Base-by-base conservation (phyloP, 2,888 invertebrate species). In the Orchestes rusci region DNA sequence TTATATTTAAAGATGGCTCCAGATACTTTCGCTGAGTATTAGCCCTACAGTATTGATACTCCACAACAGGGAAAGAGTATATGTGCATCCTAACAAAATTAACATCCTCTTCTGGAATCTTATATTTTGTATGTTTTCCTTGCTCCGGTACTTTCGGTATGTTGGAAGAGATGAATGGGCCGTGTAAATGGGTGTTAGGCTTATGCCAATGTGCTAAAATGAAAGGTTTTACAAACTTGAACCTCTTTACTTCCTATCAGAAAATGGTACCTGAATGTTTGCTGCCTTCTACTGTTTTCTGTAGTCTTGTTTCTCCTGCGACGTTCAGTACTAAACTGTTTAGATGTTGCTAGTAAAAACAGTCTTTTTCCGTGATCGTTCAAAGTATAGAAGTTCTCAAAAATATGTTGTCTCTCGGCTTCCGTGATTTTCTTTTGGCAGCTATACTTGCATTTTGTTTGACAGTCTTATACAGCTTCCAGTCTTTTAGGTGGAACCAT, bases 181-280 rank as follows among this genome's bases (percentile, higher is more conserved):
- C 12, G 40, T 48, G 30, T 44, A 48, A 10, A 44, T 30, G 30
- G 48, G 45, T 16, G 45, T 45, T 38, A 45, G 42, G 37, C 49
- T 49, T 16, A 49, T 45, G 23, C 35, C 39, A 48, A 31, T 16
- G 44, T 45, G 37, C 39, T 42, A 35, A 48, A 33, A 38, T 48
- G 48, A 44, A 48, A 46, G 16, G 39, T 34, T 20, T 49, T 49
- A 37, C 45, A 45, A 34, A 50, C 46, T 37, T 47, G 50, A 39
- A 50, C 47, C 34, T 36, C 13, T 16, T 34, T 30, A 37, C 36
- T 43, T 28, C 40, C 30, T 4, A 35, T 18, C 35, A 18, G 18
- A 35, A 35, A 35, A 35, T 35, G 19, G 12, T 35, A 35, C 4
- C 15, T 35, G n/a, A 35, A 35, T 4, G 35, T 35, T 4, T 35